Evolutionary conservation across 2,888 invertebrate species (phyloP), one percentile per base, ranked within the genome.

Genomic region (Drosophila multiciliata): DNA sequence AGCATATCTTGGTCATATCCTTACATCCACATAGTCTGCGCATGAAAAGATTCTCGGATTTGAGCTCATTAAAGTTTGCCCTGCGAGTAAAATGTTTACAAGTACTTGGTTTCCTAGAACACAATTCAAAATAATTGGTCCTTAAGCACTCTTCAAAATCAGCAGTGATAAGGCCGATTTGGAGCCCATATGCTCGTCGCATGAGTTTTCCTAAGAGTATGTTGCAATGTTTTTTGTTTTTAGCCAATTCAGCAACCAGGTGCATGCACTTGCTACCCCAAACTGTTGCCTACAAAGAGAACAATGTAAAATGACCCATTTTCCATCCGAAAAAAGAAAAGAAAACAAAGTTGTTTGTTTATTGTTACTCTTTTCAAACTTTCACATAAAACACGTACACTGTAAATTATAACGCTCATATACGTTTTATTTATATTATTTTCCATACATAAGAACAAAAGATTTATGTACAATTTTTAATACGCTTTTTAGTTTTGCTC

Each of bases 391-490:
- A 58, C 69, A 73, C 52, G 57, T 67, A 53, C 50, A 42, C 42
- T 40, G 26, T 66, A 36, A 38, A 38, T 61, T 60, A 67, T 52
- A 82, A 79, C 82, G 82, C 57, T 78, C 78, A 79, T 89, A 89
- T 73, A 89, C 90, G 85, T 85, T 85, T 87, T 82, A 89, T 89
- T 82, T 71, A 64, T 80, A 73, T 68, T 79, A 73, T 73, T 85
- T 75, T 85, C 53, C 86, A 80, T 85, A 90, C 55, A 88, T 80
- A 82, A 85, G 90, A 90, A 86, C 83, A 86, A 89, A 84, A 84
- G 29, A 75, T 65, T 72, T 86, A 90, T 86, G 74, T 86, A 86
- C 85, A 86, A 64, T 76, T 48, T 26, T 52, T 62, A 36, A 57
- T 42, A 52, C 36, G 49, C 36, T 81, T 69, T 32, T 63, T 75